phyloP scores from a whole-genome alignment of 2,113 vertebrate species.

The Cyanoramphus novaezelandiae region DNA sequence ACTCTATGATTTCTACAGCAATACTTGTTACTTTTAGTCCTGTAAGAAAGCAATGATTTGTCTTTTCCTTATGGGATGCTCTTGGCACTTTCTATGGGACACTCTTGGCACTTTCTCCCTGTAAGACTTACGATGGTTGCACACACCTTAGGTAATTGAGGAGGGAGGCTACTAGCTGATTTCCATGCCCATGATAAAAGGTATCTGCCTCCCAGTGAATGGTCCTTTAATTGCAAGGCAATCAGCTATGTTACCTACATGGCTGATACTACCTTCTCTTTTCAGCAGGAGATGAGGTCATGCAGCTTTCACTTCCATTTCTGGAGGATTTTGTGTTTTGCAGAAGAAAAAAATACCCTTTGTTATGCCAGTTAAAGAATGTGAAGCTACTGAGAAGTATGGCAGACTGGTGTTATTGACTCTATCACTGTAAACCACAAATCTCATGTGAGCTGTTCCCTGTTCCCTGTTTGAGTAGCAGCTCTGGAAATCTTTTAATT shows the following conservation, averaged over 20 bases:
- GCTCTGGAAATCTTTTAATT: not conserved
- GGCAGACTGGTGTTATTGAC: not conserved
- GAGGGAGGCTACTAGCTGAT: not conserved
- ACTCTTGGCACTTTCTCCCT: not conserved
- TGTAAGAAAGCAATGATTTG: accelerated
- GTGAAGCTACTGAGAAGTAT: not conserved
- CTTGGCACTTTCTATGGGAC: not conserved
- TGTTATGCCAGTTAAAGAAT: not conserved
- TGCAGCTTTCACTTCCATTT: constrained; percentile 9
- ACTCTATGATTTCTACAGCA: not conserved
- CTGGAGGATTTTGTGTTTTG: not conserved
- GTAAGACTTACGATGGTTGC: not conserved
- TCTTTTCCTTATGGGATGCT: not conserved
- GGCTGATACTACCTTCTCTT: not conserved
- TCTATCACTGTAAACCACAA: not conserved
- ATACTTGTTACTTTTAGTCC: not conserved
- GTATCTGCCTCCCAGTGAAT: not conserved
- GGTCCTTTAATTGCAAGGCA: constrained; percentile 14
- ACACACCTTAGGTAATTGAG: not conserved
- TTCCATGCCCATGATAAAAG: not conserved
- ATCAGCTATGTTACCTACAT: constrained; percentile 16
- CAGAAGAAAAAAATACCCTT: not conserved
- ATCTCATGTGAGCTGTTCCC: not conserved
- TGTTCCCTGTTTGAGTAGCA: not conserved
- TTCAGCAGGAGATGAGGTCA: not conserved